A percentile compares a stretch with the other conserved stretches of the same genome.
phyloP scores from a whole-genome alignment of 2,797 vertebrate genomes.

The Protosalanx chinensis region DNA sequence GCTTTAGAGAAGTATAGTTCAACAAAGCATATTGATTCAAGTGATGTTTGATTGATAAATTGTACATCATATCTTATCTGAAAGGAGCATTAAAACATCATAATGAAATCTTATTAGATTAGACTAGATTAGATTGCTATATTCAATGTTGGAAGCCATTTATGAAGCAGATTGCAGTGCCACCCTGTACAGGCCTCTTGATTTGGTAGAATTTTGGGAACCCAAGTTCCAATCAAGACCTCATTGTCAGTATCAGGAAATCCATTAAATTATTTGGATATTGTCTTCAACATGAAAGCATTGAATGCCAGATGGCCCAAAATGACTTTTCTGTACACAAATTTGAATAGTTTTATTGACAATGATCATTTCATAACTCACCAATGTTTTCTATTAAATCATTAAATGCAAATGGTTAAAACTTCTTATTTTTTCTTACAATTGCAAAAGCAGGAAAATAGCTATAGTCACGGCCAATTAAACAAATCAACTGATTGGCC shows the following conservation, averaged over 20 bases:
- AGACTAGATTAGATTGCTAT: background rate
- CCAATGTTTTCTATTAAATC: background rate
- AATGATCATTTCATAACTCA: background rate
- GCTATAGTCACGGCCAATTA: background rate
- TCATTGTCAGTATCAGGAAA: background rate
- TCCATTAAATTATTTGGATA: background rate
- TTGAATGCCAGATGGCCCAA: background rate
- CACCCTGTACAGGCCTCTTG: background rate
- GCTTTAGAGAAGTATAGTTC: too few relatives aligned
- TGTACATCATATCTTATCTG: too few relatives aligned
- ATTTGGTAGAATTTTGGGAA: background rate
- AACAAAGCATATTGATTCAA: background rate
- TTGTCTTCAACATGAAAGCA: too few relatives aligned
- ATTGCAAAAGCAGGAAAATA: background rate
- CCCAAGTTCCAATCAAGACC: background rate
- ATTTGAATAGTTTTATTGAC: background rate
- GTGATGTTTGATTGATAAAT: background rate
- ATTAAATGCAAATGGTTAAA: background rate
- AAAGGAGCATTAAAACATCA: too few relatives aligned
- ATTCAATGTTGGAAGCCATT: background rate
- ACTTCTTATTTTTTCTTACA: background rate
- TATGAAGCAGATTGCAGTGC: background rate
- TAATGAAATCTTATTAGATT: too few relatives aligned
- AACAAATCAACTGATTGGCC: too few relatives aligned
- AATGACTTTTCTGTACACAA: background rate